Conservation (phyloP, 2,888 invertebrate species). For the Folsomia manolachei region DNA sequence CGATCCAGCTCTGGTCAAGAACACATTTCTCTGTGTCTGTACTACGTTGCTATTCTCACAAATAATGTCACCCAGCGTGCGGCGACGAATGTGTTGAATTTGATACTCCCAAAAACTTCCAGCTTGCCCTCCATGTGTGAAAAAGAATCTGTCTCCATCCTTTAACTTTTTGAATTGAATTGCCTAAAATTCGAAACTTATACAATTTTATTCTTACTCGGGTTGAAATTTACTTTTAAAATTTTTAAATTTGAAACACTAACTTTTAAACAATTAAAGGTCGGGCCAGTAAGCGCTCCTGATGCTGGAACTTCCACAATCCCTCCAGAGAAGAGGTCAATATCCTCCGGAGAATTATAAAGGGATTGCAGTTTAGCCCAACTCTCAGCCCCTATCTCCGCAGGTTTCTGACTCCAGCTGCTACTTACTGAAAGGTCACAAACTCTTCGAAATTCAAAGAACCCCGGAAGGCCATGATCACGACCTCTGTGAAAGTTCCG, state of each 20-base stretch:
- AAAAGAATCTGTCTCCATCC: slow-evolving; percentile 46
- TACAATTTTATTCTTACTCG: too few species aligned
- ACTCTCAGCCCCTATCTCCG: slow-evolving; percentile 34
- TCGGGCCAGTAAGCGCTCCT: slow-evolving; percentile 81
- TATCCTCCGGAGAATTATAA: slow-evolving; percentile 58
- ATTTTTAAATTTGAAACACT: too few species aligned
- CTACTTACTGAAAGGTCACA: neutral
- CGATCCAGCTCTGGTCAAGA: slow-evolving; percentile 16
- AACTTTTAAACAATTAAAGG: slow-evolving; percentile 76
- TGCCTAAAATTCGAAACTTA: neutral
- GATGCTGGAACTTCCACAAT: slow-evolving; percentile 73
- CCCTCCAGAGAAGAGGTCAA: slow-evolving; percentile 81
- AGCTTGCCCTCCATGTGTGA: slow-evolving; percentile 42
- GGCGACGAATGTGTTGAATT: slow-evolving; percentile 31
- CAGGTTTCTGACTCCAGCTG: slow-evolving; percentile 37
- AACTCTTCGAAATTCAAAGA: neutral
- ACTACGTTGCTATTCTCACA: slow-evolving; percentile 43
- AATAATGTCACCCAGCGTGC: slow-evolving; percentile 43
- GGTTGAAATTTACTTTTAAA: too few species aligned
- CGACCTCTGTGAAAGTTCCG: slow-evolving; percentile 25
- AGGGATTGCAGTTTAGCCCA: slow-evolving; percentile 36
- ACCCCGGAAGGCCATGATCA: slow-evolving; percentile 8
- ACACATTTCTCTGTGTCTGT: slow-evolving; percentile 40
- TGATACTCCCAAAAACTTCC: slow-evolving; percentile 33
- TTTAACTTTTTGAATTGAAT: slow-evolving; percentile 19